Percentiles rank a stretch among this genome's conserved stretches.
Evolutionary conservation across 2,113 vertebrate genomes (phyloP).

Genomic region (Eulemur rufifrons): DNA sequence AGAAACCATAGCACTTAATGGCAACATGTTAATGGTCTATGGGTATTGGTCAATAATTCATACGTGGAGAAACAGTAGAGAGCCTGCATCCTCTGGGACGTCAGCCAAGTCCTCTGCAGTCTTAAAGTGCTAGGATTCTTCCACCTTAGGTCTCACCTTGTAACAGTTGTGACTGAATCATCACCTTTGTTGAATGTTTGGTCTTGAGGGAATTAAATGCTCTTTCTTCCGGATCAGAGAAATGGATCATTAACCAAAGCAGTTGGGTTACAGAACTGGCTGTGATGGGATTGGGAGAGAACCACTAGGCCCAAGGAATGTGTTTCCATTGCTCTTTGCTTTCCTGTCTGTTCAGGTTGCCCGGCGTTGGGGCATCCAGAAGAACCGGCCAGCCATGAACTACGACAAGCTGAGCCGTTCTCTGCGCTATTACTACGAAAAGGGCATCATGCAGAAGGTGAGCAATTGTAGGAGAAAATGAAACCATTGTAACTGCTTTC

Average conservation of each 20-base stretch:
- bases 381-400: constrained; percentile 98
- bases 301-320: background rate
- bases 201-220: constrained; percentile 24
- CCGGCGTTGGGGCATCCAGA: constrained; percentile 98
- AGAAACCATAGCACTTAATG: constrained; percentile 79
- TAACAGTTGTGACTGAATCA: constrained; percentile 7
- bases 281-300: background rate
- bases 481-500: background rate
- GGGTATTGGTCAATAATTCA: constrained; percentile 76
- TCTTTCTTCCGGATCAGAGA: constrained; percentile 49
- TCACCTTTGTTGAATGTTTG: constrained; percentile 35
- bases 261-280: background rate
- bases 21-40: constrained; percentile 74
- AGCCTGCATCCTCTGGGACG: constrained; percentile 65
- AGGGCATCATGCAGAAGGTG: constrained; percentile 99
- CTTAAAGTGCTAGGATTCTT: constrained; percentile 52
- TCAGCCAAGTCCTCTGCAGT: constrained; percentile 39
- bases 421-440: constrained; percentile 98
- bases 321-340: constrained; percentile 36
- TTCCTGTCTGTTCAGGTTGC: constrained; percentile 87
- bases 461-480: background rate
- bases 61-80: constrained; percentile 48
- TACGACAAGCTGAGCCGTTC: constrained; percentile 98
- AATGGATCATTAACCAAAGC: background rate
- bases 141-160: constrained; percentile 20